Conservation (phyloP, 2,113 vertebrate genomes). For the Ranitomeya imitator region DNA sequence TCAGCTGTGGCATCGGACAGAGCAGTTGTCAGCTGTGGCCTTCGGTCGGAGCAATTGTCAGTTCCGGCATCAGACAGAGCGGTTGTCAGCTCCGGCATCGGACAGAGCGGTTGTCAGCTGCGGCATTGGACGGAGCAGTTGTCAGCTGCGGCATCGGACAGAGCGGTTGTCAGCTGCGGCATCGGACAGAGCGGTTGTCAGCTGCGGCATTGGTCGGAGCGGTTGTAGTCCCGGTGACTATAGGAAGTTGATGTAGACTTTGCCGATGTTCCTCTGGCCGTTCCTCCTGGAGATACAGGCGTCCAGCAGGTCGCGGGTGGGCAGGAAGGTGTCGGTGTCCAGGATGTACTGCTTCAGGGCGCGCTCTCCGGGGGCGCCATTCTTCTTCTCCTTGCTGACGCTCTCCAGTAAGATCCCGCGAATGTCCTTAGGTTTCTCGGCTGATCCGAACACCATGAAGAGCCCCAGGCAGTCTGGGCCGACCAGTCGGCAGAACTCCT, state of each 20-base stretch:
- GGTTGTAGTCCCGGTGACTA: constrained; percentile 8
- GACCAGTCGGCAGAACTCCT: constrained; percentile 65
- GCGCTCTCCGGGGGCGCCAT: constrained; percentile 11
- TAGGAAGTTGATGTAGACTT: constrained; percentile 62
- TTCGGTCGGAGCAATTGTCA: too few species aligned
- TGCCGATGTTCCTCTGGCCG: constrained; percentile 55
- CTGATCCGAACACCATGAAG: constrained; percentile 62
- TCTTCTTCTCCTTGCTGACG: constrained; percentile 54
- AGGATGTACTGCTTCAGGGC: constrained; percentile 59
- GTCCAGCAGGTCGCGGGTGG: constrained; percentile 63
- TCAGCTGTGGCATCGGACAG: too few species aligned
- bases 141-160: too few species aligned
- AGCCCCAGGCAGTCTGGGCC: constrained; percentile 67
- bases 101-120: too few species aligned
- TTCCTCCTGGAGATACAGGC: constrained; percentile 60
- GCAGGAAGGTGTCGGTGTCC: constrained; percentile 61
- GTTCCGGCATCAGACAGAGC: too few species aligned
- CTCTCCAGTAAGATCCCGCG: constrained; percentile 66
- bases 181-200: too few species aligned
- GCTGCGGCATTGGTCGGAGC: too few species aligned
- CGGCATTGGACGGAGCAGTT: too few species aligned
- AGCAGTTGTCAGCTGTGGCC: too few species aligned
- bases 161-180: too few species aligned
- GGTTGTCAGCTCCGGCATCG: too few species aligned
- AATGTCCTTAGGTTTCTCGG: constrained; percentile 67